Evolutionary conservation across 2,888 invertebrate genomes (phyloP).

Genomic region (Tineola bisselliella): DNA sequence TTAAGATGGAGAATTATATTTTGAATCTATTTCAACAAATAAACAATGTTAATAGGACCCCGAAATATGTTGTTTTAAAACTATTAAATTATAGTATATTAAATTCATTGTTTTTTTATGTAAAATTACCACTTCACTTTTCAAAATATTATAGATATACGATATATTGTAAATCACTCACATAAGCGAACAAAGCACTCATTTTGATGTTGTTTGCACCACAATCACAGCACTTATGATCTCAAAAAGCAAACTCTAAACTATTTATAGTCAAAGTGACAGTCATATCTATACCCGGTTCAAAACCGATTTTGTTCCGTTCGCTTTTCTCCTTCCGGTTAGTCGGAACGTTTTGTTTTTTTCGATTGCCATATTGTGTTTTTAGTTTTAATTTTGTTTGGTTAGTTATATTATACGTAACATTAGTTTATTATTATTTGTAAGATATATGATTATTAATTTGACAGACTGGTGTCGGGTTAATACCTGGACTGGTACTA

Average conservation of each 20-base stretch:
- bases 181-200: constrained; percentile 46
- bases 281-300: constrained; percentile 7
- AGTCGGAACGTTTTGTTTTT: background rate
- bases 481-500: no score
- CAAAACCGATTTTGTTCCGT: constrained; percentile 6
- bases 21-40: no score
- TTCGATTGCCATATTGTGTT: background rate
- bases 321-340: constrained; percentile 7
- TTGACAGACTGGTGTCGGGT: no score
- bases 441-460: no score
- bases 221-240: constrained; percentile 39
- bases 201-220: constrained; percentile 37
- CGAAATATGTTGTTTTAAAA: no score
- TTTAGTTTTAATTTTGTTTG: background rate
- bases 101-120: no score
- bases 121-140: constrained; percentile 11
- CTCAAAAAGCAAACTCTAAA: constrained; percentile 33
- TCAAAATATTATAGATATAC: background rate
- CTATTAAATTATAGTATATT: no score
- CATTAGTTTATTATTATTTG: no score
- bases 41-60: no score
- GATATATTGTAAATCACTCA: constrained; percentile 36
- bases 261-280: constrained; percentile 34
- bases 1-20: no score
- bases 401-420: background rate